Evolutionary conservation across 2,888 invertebrate genomes (phyloP), one percentile per base, ranked within the genome.

Genomic region (Nebria brevicollis): DNA sequence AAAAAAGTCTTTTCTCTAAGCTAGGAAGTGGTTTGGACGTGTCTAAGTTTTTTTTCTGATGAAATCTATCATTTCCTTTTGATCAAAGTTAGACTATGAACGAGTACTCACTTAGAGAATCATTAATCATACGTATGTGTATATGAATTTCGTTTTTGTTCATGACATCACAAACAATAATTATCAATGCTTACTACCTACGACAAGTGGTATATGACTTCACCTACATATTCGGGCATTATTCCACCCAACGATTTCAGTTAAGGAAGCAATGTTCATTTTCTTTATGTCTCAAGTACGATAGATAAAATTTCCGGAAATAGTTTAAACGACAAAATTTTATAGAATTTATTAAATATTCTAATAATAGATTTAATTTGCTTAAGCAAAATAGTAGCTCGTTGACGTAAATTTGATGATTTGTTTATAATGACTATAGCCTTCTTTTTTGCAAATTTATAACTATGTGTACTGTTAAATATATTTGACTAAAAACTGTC

Each of bases 401-500:
- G 34, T 34, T 34, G 34, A 34, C 34, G 34, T 34, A 34, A 54
- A 54, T 54, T 54, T 54, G 54, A 8, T 54, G 54, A 54, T 54
- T 54, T 54, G 54, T 54, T 54, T 54, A 54, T 54, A 54, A 54
- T 54, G 54, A 54, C 54, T 3, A 54, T 54, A 54, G 8, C 54
- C 54, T 54, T 54, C 54, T 54, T 54, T 54, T 54, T 54, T 54
- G 7, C 54, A 54, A 2, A 54, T 54, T 54, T 54, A 13, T 54
- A 8, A 54, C 13, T 68, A 11, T n/a, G 26, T 68, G n/a, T 68
- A 26, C 68, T 2, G 68, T 26, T 25, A 68, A 68, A 26, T 10
- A 68, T 68, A 26, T 68, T 68, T 68, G 68, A 8, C 13, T 11
- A 68, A 68, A 68, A 68, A 68, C 7, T 68, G 20, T 68, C 20